Base-by-base conservation (phyloP, 2,113 vertebrate species). In the Syngnathus scovelli region DNA sequence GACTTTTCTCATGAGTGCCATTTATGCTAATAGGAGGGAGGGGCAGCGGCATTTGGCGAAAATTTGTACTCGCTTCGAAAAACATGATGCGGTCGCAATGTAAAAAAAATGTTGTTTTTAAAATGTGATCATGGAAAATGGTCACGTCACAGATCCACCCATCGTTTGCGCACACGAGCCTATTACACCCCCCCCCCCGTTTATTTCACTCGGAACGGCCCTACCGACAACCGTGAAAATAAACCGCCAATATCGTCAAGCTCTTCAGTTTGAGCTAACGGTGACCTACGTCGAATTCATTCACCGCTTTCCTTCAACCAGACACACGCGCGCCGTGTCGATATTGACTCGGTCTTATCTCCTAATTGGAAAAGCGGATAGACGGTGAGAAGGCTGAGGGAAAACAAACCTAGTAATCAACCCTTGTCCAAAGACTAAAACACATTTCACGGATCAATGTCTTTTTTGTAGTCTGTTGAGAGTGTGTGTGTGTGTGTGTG, bases 381-480 rank as follows among this genome's bases (percentile, higher is more conserved):
- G 85, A 85, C 67, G 72, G 71, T 70, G 81, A 77, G 76, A 69
- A 76, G 83, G 77, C 78, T 75, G 78, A 84, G 84, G 81, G 81
- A 88, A 87, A 89, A 86, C 85, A 88, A 78, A 89, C 83, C 79
- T 83, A 64, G 86, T 90, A 90, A 92, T 91, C 89, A 92, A 88
- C 85, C 81, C 80, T 78, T 52, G 76, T 72, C 85, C 81, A 85
- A 84, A 87, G 86, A 89, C 87, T 87, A 85, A 90, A 90, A 89
- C 85, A 86, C 78, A 92, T 92, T 92, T 91, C 91, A 92, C 79
- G 89, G 89, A 90, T 90, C 87, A 88, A 88, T 85, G 89, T 90
- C 80, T 77, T 82, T 69, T 84, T 88, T 86, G 51, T 82, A 49
- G 77, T 81, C 80, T 78, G 7, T 48, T 69, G 78, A 78, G 81